Conservation (phyloP, 2,113 vertebrate genomes). For the Ageneiosus marmoratus region DNA sequence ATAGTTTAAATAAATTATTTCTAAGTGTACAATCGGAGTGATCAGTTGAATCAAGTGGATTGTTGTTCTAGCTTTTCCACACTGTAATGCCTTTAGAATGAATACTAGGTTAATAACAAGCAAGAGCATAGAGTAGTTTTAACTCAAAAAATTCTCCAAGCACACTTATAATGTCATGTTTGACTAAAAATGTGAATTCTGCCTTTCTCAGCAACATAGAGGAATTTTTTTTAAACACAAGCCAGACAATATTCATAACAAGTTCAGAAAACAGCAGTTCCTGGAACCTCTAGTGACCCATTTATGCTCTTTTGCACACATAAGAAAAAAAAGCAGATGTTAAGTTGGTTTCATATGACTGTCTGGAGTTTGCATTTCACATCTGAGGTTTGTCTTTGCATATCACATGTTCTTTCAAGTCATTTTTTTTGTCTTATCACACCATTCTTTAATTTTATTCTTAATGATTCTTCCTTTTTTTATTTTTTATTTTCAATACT, state of each 20-base stretch:
- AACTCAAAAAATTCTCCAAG: background rate
- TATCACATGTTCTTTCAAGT: background rate
- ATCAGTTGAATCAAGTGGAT: background rate
- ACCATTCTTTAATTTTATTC: background rate
- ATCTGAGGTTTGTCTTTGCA: background rate
- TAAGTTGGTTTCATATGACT: constrained; percentile 12
- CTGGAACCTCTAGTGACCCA: constrained; percentile 27
- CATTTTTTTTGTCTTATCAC: background rate
- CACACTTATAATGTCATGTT: background rate
- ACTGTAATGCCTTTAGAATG: background rate
- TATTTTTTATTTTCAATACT: too few species aligned
- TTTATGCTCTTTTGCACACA: constrained; percentile 1
- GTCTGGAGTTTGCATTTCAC: background rate
- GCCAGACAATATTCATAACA: constrained; percentile 9
- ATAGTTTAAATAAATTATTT: background rate
- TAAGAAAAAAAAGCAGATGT: constrained; percentile 23
- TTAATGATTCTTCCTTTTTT: background rate
- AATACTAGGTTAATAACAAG: background rate
- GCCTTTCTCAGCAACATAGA: background rate
- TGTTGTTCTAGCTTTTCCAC: background rate
- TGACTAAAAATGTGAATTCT: background rate
- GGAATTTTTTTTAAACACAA: constrained; percentile 20
- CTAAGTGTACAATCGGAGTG: background rate
- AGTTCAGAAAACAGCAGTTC: constrained; percentile 11
- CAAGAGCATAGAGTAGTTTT: background rate